Conservation (phyloP, 2,797 vertebrate genomes). For the Acipenser ruthenus region DNA sequence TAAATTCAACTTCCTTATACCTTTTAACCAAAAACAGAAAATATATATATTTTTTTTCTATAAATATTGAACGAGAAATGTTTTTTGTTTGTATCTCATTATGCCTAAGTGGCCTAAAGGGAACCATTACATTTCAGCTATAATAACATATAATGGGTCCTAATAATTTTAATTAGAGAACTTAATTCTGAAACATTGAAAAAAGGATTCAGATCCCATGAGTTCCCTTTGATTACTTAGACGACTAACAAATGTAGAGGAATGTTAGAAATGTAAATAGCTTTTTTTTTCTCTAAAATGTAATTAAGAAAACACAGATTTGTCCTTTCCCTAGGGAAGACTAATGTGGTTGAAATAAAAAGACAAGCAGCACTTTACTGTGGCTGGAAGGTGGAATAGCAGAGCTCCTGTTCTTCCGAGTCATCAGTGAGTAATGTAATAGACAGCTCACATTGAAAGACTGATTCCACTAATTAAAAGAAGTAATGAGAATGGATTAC, state of each 20-base stretch:
- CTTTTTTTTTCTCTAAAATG: conserved; percentile 13
- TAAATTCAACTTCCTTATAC: no score
- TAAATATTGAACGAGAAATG: no score
- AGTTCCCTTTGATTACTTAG: conserved; percentile 46
- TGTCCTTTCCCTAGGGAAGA: conserved; percentile 11
- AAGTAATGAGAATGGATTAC: conserved; percentile 63
- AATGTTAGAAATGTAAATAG: conserved; percentile 32
- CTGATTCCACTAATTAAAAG: conserved; percentile 63
- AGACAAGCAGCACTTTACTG: neutral
- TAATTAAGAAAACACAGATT: conserved; percentile 30
- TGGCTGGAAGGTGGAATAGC: conserved; percentile 8
- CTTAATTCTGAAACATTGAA: conserved; percentile 55
- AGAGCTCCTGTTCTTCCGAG: neutral
- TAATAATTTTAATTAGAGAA: conserved; percentile 65
- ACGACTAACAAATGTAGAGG: conserved; percentile 46
- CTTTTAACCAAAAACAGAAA: no score
- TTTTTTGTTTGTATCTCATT: no score
- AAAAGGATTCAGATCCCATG: conserved; percentile 48
- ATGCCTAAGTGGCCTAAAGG: conserved; percentile 37
- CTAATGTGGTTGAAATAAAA: conserved; percentile 10
- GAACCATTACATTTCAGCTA: conserved; percentile 52
- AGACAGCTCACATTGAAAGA: conserved; percentile 23
- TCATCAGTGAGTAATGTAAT: conserved; percentile 5
- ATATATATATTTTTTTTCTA: no score
- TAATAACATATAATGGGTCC: conserved; percentile 49